phyloP scores from a whole-genome alignment of 2,113 vertebrate species.

The Merops nubicus region DNA sequence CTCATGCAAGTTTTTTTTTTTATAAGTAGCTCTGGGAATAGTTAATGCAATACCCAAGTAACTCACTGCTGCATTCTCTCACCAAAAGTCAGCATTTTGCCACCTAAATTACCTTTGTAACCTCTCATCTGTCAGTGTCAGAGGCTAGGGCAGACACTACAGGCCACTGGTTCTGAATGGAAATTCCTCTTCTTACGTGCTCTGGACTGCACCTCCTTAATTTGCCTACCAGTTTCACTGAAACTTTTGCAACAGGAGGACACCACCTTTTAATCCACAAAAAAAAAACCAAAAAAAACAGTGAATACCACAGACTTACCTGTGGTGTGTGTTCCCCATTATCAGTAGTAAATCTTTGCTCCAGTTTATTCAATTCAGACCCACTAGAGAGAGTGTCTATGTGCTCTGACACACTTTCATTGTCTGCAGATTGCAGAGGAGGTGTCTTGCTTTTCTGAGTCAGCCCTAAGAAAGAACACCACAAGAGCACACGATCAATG shows the following conservation, averaged over 20 bases:
- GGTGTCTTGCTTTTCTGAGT: neutral
- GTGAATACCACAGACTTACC: neutral
- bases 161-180: neutral
- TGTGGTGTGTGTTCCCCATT: neutral
- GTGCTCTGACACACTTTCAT: neutral
- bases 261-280: neutral
- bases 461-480: neutral
- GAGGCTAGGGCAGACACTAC: neutral
- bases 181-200: neutral
- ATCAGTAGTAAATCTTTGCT: neutral
- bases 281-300: too few relatives aligned
- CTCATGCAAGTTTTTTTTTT: neutral
- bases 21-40: neutral
- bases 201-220: neutral
- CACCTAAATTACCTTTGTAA: neutral
- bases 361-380: neutral
- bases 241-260: neutral
- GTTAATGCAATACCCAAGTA: neutral
- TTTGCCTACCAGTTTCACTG: neutral
- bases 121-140: neutral
- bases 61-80: neutral
- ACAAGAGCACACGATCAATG: neutral
- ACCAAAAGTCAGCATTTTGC: neutral
- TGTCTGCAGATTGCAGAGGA: neutral
- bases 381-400: accelerated